Evolutionary conservation across 2,113 vertebrate genomes (phyloP), one percentile per base, ranked within the genome.

Genomic region (Puntigrus tetrazona): DNA sequence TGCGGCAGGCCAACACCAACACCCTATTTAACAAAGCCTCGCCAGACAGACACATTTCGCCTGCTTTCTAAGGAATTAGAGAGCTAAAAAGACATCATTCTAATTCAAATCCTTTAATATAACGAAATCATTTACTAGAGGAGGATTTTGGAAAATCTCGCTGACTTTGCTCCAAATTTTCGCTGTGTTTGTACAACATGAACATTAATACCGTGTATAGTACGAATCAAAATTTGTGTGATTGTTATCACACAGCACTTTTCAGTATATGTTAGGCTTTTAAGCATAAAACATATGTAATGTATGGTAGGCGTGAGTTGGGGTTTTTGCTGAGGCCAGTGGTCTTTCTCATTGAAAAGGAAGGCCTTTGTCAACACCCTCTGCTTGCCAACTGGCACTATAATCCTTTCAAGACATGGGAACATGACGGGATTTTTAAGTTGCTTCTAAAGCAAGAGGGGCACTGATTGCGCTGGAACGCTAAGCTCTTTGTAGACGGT

Each of bases 351-450:
- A 55, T 77, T 76, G 65, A 85, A 67, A 69, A 57, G 41, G 70
- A 55, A 67, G 81, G 77, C 81, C 45, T 85, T 70, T 86, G 86
- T 86, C 84, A 80, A 50, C 84, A 78, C 82, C 81, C 79, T 38
- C 82, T 72, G 72, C 70, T 70, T 86, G 86, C 81, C 84, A 87
- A 50, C 36, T 77, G 57, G 70, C 77, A 45, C 57, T 43, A 73
- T 81, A 86, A 84, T 82, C 84, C 74, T 86, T 86, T 86, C 82
- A 81, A 70, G 57, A 69, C 59, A 84, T 65, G 43, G 29, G 57
- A 59, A 84, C 86, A 87, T 87, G 86, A 86, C 81, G 5, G 81
- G 84, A 84, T 41, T 89, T 78, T 83, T 85, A 88, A 88, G 70
- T 38, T 80, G 67, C 27, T 80, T 29, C 27, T 78, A 50, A 65